Percentiles rank a stretch among this genome's conserved stretches.
Conservation (phyloP, 2,797 vertebrate genomes). For the Lutjanus argentimaculatus region DNA sequence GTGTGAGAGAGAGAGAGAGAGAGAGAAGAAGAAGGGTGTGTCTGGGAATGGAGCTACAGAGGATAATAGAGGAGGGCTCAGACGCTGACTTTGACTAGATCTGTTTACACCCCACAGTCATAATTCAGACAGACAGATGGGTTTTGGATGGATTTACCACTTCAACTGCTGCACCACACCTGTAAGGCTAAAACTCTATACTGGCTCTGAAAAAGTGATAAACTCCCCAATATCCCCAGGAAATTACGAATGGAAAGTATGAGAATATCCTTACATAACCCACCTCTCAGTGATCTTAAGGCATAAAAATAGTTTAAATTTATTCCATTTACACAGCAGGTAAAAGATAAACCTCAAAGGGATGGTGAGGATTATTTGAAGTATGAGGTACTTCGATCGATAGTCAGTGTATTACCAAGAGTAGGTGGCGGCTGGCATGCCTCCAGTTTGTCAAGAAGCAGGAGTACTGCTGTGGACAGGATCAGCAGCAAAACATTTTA, state of each 20-base stretch:
- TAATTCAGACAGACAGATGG: slow-evolving; percentile 55
- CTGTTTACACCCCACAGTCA: slow-evolving; percentile 77
- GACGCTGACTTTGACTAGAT: slow-evolving; percentile 67
- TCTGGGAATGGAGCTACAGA: slow-evolving; percentile 68
- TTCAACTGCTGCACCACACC: slow-evolving; percentile 38
- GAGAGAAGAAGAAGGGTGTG: slow-evolving; percentile 72
- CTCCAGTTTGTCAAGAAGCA: too few species aligned
- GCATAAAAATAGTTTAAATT: not conserved
- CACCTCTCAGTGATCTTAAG: not conserved
- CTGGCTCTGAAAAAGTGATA: not conserved
- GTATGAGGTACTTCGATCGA: too few species aligned
- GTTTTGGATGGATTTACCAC: slow-evolving; percentile 45
- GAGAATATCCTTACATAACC: slow-evolving; percentile 9
- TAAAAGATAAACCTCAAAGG: not conserved
- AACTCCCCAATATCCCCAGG: slow-evolving; percentile 2
- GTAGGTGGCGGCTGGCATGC: too few species aligned
- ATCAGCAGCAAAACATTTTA: too few species aligned
- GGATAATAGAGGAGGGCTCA: slow-evolving; percentile 73
- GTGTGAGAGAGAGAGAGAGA: slow-evolving; percentile 6
- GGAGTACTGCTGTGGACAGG: too few species aligned
- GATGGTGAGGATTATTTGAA: too few species aligned
- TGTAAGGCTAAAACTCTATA: slow-evolving; percentile 32
- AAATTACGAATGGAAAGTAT: slow-evolving; percentile 1
- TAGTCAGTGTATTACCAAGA: too few species aligned
- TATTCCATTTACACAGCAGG: not conserved